These are phyloP conservation scores for Petrophora chlorosata DNA, from an alignment of 2,888 invertebrate species.

Conservation along the genomic window DNA sequence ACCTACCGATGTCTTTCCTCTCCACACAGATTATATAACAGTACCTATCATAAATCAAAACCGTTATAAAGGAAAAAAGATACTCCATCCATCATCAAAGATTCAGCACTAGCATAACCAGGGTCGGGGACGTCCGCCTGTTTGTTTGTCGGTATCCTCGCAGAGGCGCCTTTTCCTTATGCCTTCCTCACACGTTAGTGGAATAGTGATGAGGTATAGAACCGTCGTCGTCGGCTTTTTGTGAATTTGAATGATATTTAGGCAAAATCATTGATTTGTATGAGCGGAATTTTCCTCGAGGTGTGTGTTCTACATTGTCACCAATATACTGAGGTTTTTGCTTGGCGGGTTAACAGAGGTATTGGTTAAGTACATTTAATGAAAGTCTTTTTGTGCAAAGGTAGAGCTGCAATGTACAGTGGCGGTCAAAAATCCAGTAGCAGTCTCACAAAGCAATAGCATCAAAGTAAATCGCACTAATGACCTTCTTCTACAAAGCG, in stretches of 20 bases:
- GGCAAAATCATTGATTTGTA: background rate
- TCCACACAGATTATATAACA: slow-evolving; percentile 29
- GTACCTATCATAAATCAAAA: slow-evolving; percentile 15
- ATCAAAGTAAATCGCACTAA: too few relatives aligned
- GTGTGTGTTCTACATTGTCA: too few relatives aligned
- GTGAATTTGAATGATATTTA: background rate
- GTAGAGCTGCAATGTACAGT: too few relatives aligned
- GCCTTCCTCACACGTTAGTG: slow-evolving; percentile 50
- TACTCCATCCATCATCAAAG: slow-evolving; percentile 53
- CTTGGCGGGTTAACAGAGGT: too few relatives aligned
- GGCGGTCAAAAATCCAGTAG: too few relatives aligned
- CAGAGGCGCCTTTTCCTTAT: slow-evolving; percentile 62
- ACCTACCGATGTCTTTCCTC: too few relatives aligned
- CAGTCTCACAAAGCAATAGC: too few relatives aligned
- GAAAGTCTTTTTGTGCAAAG: too few relatives aligned
- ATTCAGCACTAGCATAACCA: slow-evolving; percentile 45
- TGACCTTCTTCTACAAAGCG: too few relatives aligned
- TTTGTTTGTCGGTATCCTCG: slow-evolving; percentile 9
- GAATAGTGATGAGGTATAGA: slow-evolving; percentile 31
- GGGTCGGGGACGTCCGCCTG: slow-evolving; percentile 15
- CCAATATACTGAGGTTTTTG: too few relatives aligned
- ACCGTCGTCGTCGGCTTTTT: background rate
- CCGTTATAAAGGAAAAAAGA: slow-evolving; percentile 45
- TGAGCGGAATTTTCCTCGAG: too few relatives aligned
- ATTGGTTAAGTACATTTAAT: too few relatives aligned